Percentiles rank a stretch among this genome's conserved stretches.
phyloP scores from a whole-genome alignment of 37 sponge, comb jelly and placozoan genomes.

The Haliclona indistincta region DNA sequence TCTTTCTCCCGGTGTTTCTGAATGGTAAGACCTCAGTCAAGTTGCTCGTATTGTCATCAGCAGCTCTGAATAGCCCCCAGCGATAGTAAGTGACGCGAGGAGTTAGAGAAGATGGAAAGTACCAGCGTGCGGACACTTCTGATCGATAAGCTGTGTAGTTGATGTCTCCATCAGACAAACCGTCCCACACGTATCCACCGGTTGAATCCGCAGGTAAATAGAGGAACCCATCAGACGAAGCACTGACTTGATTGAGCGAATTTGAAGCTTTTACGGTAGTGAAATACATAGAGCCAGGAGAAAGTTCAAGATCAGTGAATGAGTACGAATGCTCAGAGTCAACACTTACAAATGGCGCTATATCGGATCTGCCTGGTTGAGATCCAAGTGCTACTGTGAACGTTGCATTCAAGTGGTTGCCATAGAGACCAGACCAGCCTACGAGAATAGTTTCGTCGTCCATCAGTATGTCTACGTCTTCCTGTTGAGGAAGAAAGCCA shows the following conservation, averaged over 20 bases:
- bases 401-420: constrained; percentile 2
- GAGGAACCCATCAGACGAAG: constrained; percentile 63
- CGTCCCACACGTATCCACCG: background rate
- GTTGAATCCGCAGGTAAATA: constrained; percentile 1
- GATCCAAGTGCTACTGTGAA: constrained; percentile 54
- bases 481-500: constrained; percentile 4
- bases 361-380: constrained; percentile 25
- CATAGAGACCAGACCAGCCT: constrained; percentile 34
- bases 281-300: constrained; percentile 34
- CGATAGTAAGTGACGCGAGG: constrained; percentile 52
- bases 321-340: constrained; percentile 2
- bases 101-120: constrained; percentile 30
- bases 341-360: constrained; percentile 19
- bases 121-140: constrained; percentile 43
- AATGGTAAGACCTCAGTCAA: background rate
- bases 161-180: constrained; percentile 11
- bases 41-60: background rate
- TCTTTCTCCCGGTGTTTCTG: constrained; percentile 23
- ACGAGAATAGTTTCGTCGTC: constrained; percentile 7
- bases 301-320: constrained; percentile 31
- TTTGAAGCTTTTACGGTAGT: constrained; percentile 44
- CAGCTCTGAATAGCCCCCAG: constrained; percentile 39
- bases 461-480: constrained; percentile 44
- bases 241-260: background rate
- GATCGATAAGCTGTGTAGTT: constrained; percentile 54